Evolutionary conservation across 92 coral and sea anemone species (phyloP), one percentile per base, ranked within the genome.

Genomic region (Galaxea fascicularis): DNA sequence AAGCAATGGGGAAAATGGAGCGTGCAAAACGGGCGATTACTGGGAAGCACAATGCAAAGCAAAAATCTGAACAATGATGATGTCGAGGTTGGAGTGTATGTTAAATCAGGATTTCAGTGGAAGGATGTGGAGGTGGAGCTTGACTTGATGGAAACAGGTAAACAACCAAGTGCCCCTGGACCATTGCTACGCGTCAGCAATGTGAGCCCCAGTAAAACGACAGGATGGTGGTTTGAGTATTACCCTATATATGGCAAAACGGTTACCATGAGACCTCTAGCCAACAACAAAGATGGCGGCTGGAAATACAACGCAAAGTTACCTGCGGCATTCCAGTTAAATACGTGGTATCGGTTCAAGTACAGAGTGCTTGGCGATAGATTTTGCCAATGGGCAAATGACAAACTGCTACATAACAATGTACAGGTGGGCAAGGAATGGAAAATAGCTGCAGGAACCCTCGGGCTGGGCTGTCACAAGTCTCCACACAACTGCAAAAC

Each of bases 141-240:
- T 18, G 95, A 94, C 73, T 65, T 94, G 54, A 87, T 90, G 94
- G 98, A 92, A 54, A 82, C 88, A 29, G 79, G 86, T 21, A 56
- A 78, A 47, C 17, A 28, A 14, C 41, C 26, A 3, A 78, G 78
- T 25, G 87, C 41, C 22, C 88, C 95, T 16, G 98, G 98, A 5
- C 91, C 94, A 35, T 90, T 94, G 27, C 77, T 94, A 45, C 83
- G 95, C 31, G 54, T 85, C 21, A 58, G 64, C 21, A 79, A 94
- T 51, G 85, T 78, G 12, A 11, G 71, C 4, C 56, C 86, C 59
- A 54, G 72, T 10, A 81, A 54, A 14, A 94, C 98, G 0, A 87
- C 89, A 15, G 98, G 87, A 3, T 94, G 98, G 98, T 92, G 94
- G 94, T 82, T 94, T 29, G 84, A 94, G 47, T 94, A 94, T 52